These are phyloP conservation scores for Caenorhabditis sp. DNA, from an alignment of 2,888 invertebrate genomes.

Conservation along the genomic window DNA sequence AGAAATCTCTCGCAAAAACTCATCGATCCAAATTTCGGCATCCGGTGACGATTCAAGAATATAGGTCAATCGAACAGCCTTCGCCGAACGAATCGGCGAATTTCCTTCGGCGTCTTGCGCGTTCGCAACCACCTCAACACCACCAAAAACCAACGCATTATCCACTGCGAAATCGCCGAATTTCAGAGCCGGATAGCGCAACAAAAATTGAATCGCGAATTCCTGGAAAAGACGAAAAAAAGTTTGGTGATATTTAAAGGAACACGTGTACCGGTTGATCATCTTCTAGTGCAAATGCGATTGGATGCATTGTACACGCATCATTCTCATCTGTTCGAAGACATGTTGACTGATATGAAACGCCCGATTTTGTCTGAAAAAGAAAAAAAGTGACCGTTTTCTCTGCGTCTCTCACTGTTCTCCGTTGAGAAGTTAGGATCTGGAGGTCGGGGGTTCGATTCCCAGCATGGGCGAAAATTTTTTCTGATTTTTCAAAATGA, in stretches of 20 bases:
- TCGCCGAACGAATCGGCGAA: slow-evolving; percentile 50
- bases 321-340: slow-evolving; percentile 34
- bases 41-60: slow-evolving; percentile 53
- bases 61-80: slow-evolving; percentile 63
- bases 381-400: too few relatives aligned
- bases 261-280: slow-evolving; percentile 26
- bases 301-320: slow-evolving; percentile 46
- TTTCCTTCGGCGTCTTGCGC: slow-evolving; percentile 53
- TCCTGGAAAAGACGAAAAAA: slow-evolving; percentile 11
- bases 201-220: slow-evolving; percentile 45
- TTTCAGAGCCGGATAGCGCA: slow-evolving; percentile 59
- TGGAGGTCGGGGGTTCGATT: too few relatives aligned
- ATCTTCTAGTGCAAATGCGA: slow-evolving; percentile 48
- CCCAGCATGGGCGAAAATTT: too few relatives aligned
- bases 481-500: too few relatives aligned
- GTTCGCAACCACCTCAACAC: slow-evolving; percentile 36
- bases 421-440: too few relatives aligned
- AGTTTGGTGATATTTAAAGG: neutral
- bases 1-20: slow-evolving; percentile 38
- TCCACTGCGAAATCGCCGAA: slow-evolving; percentile 63
- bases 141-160: slow-evolving; percentile 67
- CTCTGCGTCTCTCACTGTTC: too few relatives aligned
- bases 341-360: slow-evolving; percentile 27
- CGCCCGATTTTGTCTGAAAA: slow-evolving; percentile 35
- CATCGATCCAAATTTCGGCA: slow-evolving; percentile 45